These are phyloP conservation scores for Galerucella calmariensis DNA, from an alignment of 2,888 invertebrate species.

Conservation along the genomic window DNA sequence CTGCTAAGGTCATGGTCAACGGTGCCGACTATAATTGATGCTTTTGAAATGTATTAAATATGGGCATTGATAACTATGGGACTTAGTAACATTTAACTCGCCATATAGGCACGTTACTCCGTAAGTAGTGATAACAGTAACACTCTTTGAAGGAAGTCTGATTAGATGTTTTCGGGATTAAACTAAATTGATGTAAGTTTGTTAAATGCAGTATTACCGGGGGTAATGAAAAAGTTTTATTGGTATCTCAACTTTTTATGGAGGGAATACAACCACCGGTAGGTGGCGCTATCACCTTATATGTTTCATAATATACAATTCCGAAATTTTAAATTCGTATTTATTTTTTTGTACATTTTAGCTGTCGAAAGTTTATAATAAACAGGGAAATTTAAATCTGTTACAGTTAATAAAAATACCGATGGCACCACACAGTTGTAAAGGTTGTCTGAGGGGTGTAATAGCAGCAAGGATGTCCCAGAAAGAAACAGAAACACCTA, in stretches of 20 bases:
- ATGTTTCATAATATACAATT: too few relatives aligned
- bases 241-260: background rate
- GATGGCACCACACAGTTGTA: slow-evolving; percentile 69
- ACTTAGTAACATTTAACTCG: background rate
- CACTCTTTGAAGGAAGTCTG: background rate
- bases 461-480: slow-evolving; percentile 58
- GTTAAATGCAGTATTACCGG: slow-evolving; percentile 7
- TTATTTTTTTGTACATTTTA: too few relatives aligned
- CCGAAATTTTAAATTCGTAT: too few relatives aligned
- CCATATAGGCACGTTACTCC: background rate
- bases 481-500: slow-evolving; percentile 49
- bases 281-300: too few relatives aligned
- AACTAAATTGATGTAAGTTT: background rate
- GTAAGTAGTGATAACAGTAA: background rate
- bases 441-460: slow-evolving; percentile 63
- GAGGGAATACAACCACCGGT: too few relatives aligned
- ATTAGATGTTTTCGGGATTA: background rate
- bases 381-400: background rate
- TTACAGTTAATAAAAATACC: slow-evolving; percentile 28
- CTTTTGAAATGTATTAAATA: slow-evolving; percentile 14
- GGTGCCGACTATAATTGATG: slow-evolving; percentile 17
- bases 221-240: slow-evolving; percentile 15
- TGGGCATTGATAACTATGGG: background rate
- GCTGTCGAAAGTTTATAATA: too few relatives aligned
- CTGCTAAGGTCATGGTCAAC: slow-evolving; percentile 38